Percentiles rank a stretch among this genome's conserved stretches.
Evolutionary conservation across 1,140 invertebrate species (phyloP).

Genomic region (Zophobas morio): DNA sequence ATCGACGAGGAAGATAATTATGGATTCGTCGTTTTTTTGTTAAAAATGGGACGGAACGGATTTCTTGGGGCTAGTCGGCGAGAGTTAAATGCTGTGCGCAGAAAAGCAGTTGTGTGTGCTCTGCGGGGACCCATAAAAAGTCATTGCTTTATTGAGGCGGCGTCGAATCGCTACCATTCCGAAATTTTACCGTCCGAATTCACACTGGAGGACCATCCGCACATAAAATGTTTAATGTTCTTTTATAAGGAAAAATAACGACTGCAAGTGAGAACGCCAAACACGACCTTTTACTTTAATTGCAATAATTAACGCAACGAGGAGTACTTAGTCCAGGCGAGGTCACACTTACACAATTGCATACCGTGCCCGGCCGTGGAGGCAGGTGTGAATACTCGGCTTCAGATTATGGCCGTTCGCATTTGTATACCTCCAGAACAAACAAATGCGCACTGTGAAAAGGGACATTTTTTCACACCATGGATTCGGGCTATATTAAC

Average conservation of each 20-base stretch:
- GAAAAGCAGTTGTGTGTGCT: slow-evolving; percentile 48
- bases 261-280: background rate
- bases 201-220: slow-evolving; percentile 9
- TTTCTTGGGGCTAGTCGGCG: slow-evolving; percentile 33
- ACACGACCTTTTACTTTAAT: background rate
- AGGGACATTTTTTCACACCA: slow-evolving; percentile 39
- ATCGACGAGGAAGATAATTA: slow-evolving; percentile 21
- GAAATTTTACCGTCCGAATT: slow-evolving; percentile 34
- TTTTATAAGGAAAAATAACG: slow-evolving; percentile 11
- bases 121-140: slow-evolving; percentile 55
- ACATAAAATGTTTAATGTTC: slow-evolving; percentile 13
- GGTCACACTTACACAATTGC: slow-evolving; percentile 10
- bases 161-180: slow-evolving; percentile 35
- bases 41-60: slow-evolving; percentile 33
- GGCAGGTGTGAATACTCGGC: slow-evolving; percentile 39
- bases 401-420: slow-evolving; percentile 35
- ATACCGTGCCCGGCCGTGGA: background rate
- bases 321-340: slow-evolving; percentile 16
- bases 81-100: slow-evolving; percentile 46
- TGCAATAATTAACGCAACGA: slow-evolving; percentile 13
- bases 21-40: slow-evolving; percentile 37
- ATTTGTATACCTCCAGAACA: slow-evolving; percentile 28
- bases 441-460: slow-evolving; percentile 20
- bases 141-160: slow-evolving; percentile 56
- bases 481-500: slow-evolving; percentile 25